Evolutionary conservation across 2,113 vertebrate species (phyloP).

Genomic region (Toxotes chatareus): DNA sequence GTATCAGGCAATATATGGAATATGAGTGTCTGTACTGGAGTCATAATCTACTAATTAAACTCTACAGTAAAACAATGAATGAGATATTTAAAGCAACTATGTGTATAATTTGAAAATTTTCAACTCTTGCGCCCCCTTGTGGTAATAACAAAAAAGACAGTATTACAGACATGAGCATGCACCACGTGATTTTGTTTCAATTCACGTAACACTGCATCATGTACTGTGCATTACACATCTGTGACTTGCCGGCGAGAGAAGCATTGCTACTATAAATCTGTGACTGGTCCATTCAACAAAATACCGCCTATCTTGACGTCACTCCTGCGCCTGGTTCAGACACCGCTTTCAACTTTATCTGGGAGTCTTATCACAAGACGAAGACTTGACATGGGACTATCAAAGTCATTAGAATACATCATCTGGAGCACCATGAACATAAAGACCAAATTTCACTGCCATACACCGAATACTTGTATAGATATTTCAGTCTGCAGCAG

Average conservation of each 20-base stretch:
- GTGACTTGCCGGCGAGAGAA: background rate
- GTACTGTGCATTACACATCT: background rate
- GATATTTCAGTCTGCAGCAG: background rate
- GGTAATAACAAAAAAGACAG: background rate
- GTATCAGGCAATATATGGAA: no score
- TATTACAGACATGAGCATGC: background rate
- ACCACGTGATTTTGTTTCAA: no score
- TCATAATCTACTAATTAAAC: no score
- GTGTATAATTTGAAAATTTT: no score
- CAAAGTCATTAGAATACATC: background rate
- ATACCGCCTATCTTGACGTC: background rate
- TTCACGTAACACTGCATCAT: background rate
- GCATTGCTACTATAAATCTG: background rate
- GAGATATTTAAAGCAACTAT: no score
- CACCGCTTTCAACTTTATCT: no score
- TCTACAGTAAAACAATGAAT: no score
- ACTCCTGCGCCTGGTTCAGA: no score
- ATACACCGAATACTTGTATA: background rate
- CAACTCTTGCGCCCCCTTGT: no score
- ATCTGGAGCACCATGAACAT: background rate
- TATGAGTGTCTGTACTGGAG: no score
- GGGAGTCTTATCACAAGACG: no score
- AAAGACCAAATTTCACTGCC: background rate
- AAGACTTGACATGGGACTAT: no score
- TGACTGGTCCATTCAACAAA: background rate